Conservation (phyloP, 2,888 invertebrate species). For the Drosophila differens region DNA sequence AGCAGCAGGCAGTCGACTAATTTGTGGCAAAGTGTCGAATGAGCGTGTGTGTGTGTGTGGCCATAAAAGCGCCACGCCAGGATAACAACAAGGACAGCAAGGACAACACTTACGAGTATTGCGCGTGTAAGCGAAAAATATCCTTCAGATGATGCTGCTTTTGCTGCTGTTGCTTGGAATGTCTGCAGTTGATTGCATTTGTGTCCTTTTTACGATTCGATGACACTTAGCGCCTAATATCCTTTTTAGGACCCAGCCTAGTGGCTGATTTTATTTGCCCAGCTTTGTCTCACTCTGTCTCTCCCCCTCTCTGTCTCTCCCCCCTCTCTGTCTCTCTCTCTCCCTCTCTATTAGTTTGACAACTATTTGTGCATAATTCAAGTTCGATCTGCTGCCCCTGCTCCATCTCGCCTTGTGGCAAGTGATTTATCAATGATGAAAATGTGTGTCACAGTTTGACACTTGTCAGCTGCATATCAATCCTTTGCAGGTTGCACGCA, state of each 20-base stretch:
- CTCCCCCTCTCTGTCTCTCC: background rate
- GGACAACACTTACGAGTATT: conserved; percentile 63
- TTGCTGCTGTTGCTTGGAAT: conserved; percentile 22
- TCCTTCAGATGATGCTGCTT: conserved; percentile 7
- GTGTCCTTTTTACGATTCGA: conserved; percentile 73
- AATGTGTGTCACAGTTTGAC: conserved; percentile 40
- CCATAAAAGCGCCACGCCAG: conserved; percentile 61
- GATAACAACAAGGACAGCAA: conserved; percentile 17
- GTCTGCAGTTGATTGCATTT: conserved; percentile 79
- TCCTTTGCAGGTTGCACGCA: conserved; percentile 72
- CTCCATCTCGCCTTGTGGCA: conserved; percentile 4
- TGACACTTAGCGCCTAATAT: conserved; percentile 76
- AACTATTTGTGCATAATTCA: conserved; percentile 70
- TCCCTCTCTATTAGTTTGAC: conserved; percentile 24
- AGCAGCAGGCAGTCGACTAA: conserved; percentile 49
- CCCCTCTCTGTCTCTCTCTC: conserved; percentile 34
- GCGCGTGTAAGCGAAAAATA: conserved; percentile 76
- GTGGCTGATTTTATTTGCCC: conserved; percentile 57
- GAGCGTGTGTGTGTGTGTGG: conserved; percentile 46
- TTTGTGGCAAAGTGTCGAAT: conserved; percentile 75
- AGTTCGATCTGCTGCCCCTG: background rate
- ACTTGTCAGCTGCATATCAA: conserved; percentile 75
- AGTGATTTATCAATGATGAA: conserved; percentile 44
- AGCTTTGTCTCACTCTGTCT: conserved; percentile 27
- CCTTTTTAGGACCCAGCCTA: conserved; percentile 69